Base-by-base conservation (phyloP, 2,113 vertebrate genomes). In the Pontoporia blainvillei region DNA sequence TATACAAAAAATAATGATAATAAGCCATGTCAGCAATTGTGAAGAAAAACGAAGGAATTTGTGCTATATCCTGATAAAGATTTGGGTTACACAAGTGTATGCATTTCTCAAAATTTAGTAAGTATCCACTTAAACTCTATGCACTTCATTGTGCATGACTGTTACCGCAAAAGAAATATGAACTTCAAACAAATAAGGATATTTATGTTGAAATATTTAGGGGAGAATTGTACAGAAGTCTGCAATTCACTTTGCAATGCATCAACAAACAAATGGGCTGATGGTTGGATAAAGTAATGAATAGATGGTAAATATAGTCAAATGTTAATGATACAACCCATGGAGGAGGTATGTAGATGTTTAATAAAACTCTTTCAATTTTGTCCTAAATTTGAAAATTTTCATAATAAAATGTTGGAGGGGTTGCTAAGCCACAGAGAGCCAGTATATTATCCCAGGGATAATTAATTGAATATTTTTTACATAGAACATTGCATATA, bases 91-190 rank as follows among this genome's bases (percentile, higher is more conserved):
- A 46, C 25, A 59, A 31, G 18, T 91, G 29, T n/a, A 91, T 54
- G n/a, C 44, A 81, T 91, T 85, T 95, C 73, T 64, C 44, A 92
- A 86, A 72, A 86, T 72, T 82, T 79, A 73, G 46, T 46, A 82
- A 82, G 57, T 66, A 6, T 87, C 36, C 57, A 82, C 36, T 34
- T 82, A 46, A 95, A 95, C 92, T 92, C 15, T 44, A 11, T 94
- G 25, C 6, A 39, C 59, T 84, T 67, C n/a, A 84, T 46, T 39
- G 7, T 73, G 31, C 41, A 36, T 91, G 72, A 79, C 29, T 64
- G 81, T 72, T 54, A 81, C 29, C 23, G 18, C n/a, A 78, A 69
- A 95, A 59, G 25, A 59, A 86, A 71, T 52, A 81, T 39, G 79
- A 36, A 29, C n/a, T 61, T 44, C 52, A 79, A 69, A 86, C 39